phyloP scores from a whole-genome alignment of 2,888 invertebrate genomes.

The Torymus texanus region DNA sequence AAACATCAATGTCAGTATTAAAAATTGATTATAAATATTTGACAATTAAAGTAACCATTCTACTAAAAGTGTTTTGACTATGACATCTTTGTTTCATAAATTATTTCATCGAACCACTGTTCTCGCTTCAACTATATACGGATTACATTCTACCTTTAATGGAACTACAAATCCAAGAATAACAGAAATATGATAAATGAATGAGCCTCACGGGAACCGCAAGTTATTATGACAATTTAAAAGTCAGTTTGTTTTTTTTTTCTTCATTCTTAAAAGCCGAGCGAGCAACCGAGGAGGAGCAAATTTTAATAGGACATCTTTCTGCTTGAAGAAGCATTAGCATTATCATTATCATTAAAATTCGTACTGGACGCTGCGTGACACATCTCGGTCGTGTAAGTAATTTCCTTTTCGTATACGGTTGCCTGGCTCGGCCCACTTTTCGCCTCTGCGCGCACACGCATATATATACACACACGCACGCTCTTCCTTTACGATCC shows the following conservation, averaged over 20 bases:
- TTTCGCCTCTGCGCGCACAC: not conserved
- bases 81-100: conserved; percentile 2
- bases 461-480: too few relatives aligned
- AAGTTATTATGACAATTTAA: conserved; percentile 62
- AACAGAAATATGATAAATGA: conserved; percentile 35
- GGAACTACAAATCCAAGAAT: conserved; percentile 18
- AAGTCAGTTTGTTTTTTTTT: conserved; percentile 55
- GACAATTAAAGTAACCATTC: too few relatives aligned
- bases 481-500: too few relatives aligned
- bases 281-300: not conserved
- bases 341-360: conserved; percentile 49
- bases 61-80: not conserved
- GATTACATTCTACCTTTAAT: conserved; percentile 13
- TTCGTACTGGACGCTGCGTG: not conserved
- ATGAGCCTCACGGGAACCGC: conserved; percentile 42
- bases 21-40: too few relatives aligned
- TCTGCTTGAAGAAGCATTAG: conserved; percentile 23
- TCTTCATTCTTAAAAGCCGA: not conserved
- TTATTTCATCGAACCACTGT: conserved; percentile 1
- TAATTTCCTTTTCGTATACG: conserved; percentile 1
- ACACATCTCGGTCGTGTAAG: conserved; percentile 1
- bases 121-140: conserved; percentile 3
- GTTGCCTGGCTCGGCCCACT: not conserved
- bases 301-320: conserved; percentile 52
- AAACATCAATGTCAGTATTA: too few relatives aligned